These are phyloP conservation scores for Melanotaenia duboulayi DNA, from an alignment of 2,113 vertebrate species.

Conservation along the genomic window DNA sequence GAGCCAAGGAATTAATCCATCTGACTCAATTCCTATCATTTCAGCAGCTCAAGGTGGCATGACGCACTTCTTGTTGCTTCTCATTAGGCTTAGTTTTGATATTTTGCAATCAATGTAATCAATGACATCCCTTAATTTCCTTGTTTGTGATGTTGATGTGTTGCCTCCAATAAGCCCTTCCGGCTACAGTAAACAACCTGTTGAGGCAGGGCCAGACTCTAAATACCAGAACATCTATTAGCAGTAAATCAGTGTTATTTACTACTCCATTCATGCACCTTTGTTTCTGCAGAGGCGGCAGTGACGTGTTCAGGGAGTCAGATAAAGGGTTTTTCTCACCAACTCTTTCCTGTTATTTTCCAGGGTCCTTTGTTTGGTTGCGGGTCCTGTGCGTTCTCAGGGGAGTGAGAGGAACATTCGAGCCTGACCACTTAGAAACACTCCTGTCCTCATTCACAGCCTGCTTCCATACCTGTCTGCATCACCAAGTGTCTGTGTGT, in stretches of 20 bases:
- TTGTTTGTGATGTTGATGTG: constrained; percentile 80
- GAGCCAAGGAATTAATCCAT: constrained; percentile 21
- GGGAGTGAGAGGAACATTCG: constrained; percentile 87
- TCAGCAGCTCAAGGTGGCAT: constrained; percentile 1
- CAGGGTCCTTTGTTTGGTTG: constrained; percentile 95
- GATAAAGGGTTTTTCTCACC: constrained; percentile 99
- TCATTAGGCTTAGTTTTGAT: constrained; percentile 56
- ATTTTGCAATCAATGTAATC: constrained; percentile 78
- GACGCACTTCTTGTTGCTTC: constrained; percentile 8
- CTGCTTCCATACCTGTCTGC: constrained; percentile 56
- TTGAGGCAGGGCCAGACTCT: constrained; percentile 86
- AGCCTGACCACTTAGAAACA: constrained; percentile 51
- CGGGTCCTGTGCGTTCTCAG: constrained; percentile 90
- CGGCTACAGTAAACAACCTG: constrained; percentile 89
- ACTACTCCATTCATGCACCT: constrained; percentile 92
- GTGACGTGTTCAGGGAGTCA: constrained; percentile 98
- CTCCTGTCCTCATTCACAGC: constrained; percentile 27
- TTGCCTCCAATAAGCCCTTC: constrained; percentile 87
- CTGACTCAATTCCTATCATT: constrained; percentile 1
- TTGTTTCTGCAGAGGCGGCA: constrained; percentile 90
- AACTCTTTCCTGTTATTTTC: constrained; percentile 99
- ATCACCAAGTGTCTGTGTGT: constrained; percentile 11
- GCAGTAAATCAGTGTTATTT: constrained; percentile 97
- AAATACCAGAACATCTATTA: constrained; percentile 90
- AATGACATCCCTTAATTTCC: constrained; percentile 85